A percentile compares a stretch with the other conserved stretches of the same genome.
These are phyloP conservation scores for Paratrypauchen microcephalus DNA, from an alignment of 2,797 vertebrate species.

Conservation along the genomic window DNA sequence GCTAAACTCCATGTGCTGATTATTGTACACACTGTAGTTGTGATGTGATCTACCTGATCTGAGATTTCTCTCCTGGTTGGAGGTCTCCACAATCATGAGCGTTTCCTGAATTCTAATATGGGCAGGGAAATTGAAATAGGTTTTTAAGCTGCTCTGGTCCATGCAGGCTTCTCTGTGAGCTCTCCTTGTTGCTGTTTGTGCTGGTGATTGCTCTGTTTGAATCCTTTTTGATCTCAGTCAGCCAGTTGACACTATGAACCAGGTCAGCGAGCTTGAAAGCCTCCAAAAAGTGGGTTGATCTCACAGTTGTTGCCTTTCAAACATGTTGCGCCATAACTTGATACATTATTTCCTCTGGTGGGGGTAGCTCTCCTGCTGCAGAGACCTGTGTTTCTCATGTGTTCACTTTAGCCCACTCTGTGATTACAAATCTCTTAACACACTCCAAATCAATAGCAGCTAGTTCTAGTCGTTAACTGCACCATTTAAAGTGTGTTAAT, in stretches of 20 bases:
- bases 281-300: constrained; percentile 39
- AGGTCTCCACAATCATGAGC: constrained; percentile 15
- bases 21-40: constrained; percentile 16
- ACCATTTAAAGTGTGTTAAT: constrained; percentile 13
- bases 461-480: constrained; percentile 23
- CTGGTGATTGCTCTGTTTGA: constrained; percentile 41
- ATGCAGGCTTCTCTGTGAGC: constrained; percentile 17
- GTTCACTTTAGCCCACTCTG: constrained; percentile 12
- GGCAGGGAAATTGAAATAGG: constrained; percentile 17
- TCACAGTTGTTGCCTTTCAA: constrained; percentile 51
- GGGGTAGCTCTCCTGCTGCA: constrained; percentile 13
- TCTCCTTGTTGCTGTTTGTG: constrained; percentile 35
- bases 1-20: constrained; percentile 11
- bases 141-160: constrained; percentile 14
- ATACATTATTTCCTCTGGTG: constrained; percentile 30
- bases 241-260: constrained; percentile 40
- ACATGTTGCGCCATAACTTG: constrained; percentile 30
- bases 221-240: constrained; percentile 50
- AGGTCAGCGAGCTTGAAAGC: constrained; percentile 53
- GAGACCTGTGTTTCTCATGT: constrained; percentile 19
- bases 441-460: constrained; percentile 15
- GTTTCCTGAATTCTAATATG: constrained; percentile 34
- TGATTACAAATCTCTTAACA: constrained; percentile 21
- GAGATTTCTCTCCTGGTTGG: constrained; percentile 6
- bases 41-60: constrained; percentile 7